These are phyloP conservation scores for Lepus europaeus DNA, from an alignment of 2,113 vertebrate genomes.

Conservation along the genomic window DNA sequence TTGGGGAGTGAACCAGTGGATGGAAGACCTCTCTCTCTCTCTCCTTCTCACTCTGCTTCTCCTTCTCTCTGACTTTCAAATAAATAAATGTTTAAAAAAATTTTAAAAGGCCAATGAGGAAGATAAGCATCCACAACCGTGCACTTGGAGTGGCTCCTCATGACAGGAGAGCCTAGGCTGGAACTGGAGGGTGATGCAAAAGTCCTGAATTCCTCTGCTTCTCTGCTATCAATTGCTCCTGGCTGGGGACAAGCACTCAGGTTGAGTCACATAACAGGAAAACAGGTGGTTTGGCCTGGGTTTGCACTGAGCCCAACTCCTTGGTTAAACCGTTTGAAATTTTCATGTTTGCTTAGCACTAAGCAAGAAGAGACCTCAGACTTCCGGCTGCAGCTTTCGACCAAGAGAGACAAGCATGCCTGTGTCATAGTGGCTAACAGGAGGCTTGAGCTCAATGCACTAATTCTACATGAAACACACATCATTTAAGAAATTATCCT, in stretches of 20 bases:
- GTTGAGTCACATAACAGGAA: neutral
- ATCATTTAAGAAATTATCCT: conserved; percentile 66
- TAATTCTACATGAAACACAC: neutral
- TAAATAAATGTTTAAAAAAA: neutral
- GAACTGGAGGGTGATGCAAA: neutral
- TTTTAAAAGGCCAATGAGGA: neutral
- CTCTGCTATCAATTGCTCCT: neutral
- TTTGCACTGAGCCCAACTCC: neutral
- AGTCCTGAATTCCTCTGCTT: neutral
- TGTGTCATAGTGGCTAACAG: neutral
- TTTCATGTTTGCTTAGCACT: neutral
- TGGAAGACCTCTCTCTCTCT: too few species aligned
- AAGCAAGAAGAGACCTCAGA: neutral
- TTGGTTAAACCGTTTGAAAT: neutral
- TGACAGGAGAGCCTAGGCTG: neutral
- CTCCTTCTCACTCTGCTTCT: too few species aligned
- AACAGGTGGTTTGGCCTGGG: neutral
- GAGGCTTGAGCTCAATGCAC: neutral
- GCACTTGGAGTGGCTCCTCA: neutral
- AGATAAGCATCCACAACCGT: neutral
- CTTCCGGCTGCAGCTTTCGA: neutral
- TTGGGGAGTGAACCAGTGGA: too few species aligned
- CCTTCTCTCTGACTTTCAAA: too few species aligned
- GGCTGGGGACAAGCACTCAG: neutral
- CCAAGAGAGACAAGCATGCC: neutral